These are phyloP conservation scores for Chymomyza costata DNA, from an alignment of 1,140 invertebrate species.

Conservation along the genomic window DNA sequence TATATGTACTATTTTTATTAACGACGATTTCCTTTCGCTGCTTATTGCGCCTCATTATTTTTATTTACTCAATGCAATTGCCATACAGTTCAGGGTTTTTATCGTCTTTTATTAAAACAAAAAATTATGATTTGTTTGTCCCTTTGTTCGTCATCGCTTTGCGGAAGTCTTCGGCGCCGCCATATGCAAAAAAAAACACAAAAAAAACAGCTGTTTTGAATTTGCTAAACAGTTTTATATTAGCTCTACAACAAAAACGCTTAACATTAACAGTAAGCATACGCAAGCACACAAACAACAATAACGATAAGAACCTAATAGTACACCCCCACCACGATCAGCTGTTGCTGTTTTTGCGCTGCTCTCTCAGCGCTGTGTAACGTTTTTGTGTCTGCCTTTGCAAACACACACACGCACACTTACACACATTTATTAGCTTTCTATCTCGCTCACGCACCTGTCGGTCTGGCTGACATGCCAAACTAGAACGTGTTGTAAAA, in stretches of 20 bases:
- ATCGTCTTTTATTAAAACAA: no score
- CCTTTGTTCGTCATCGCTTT: no score
- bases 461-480: constrained; percentile 9
- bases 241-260: constrained; percentile 2
- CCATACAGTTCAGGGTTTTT: no score
- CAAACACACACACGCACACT: constrained; percentile 17
- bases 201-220: constrained; percentile 42
- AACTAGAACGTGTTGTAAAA: constrained; percentile 46
- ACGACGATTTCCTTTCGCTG: no score
- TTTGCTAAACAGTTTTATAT: constrained; percentile 10
- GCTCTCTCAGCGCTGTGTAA: background rate
- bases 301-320: constrained; percentile 26
- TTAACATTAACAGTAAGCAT: background rate
- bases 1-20: no score
- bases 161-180: constrained; percentile 33
- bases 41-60: no score
- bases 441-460: constrained; percentile 40
- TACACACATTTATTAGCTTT: background rate
- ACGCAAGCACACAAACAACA: constrained; percentile 3
- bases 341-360: constrained; percentile 42
- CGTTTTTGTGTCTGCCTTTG: constrained; percentile 10
- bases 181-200: constrained; percentile 14
- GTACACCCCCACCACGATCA: constrained; percentile 40
- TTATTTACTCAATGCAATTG: no score
- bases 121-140: no score